phyloP scores from a whole-genome alignment of 1,140 invertebrate genomes.

The Oncopeltus fasciatus region DNA sequence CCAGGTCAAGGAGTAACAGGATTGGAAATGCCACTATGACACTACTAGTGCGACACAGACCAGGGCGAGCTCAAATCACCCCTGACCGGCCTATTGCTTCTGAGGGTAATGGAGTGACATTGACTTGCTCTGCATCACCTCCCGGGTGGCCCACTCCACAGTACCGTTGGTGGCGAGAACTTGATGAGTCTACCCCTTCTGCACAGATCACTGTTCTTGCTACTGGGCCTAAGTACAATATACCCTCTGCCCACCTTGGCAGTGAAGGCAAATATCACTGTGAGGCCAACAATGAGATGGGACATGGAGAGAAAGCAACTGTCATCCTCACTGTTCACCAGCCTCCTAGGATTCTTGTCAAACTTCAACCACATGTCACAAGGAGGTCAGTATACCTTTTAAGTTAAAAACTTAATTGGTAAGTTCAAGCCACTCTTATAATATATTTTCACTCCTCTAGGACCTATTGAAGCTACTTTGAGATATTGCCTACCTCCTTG shows the following conservation, averaged over 20 bases:
- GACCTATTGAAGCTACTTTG: too few relatives aligned
- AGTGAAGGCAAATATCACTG: conserved; percentile 82
- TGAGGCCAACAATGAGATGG: conserved; percentile 75
- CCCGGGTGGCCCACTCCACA: conserved; percentile 77
- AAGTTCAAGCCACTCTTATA: too few relatives aligned
- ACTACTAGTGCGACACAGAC: conserved; percentile 72
- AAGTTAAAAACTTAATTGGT: too few relatives aligned
- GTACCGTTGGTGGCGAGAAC: conserved; percentile 74
- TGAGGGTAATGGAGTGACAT: conserved; percentile 61
- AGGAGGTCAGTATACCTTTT: conserved; percentile 34
- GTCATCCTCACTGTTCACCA: conserved; percentile 74
- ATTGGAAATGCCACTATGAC: conserved; percentile 58
- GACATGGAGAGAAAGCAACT: conserved; percentile 64
- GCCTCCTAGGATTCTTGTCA: conserved; percentile 64
- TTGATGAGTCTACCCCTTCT: conserved; percentile 39
- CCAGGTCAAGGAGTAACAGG: conserved; percentile 43
- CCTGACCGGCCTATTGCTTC: conserved; percentile 71
- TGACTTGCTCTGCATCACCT: conserved; percentile 72
- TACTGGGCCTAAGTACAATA: conserved; percentile 68
- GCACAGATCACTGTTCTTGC: conserved; percentile 44
- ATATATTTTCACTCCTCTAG: too few relatives aligned
- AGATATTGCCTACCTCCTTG: neutral
- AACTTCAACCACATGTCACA: conserved; percentile 68
- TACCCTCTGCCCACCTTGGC: conserved; percentile 61
- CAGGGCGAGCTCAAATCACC: conserved; percentile 65